A percentile compares a stretch with the other conserved stretches of the same genome.
Conservation (phyloP, 2,888 invertebrate species). For the Xanthorhoe spadicearia region DNA sequence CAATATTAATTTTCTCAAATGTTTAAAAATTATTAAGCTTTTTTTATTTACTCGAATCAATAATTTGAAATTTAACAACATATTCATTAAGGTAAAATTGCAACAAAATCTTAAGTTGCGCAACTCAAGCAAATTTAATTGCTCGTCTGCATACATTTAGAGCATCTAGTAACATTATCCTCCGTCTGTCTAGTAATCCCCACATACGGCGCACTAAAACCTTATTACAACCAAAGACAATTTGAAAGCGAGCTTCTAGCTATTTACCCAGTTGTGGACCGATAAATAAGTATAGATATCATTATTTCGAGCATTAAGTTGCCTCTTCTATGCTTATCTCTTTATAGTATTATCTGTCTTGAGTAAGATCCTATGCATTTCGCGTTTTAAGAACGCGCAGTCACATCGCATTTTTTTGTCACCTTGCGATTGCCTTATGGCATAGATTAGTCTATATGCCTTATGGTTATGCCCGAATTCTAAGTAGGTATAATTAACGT, state of each 20-base stretch:
- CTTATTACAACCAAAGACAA: slow-evolving; percentile 40
- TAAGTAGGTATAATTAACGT: too few species aligned
- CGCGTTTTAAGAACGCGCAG: neutral
- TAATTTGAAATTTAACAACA: too few species aligned
- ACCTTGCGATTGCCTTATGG: too few species aligned
- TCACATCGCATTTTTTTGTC: too few species aligned
- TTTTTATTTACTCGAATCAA: too few species aligned
- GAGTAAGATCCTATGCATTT: too few species aligned
- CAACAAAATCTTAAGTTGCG: neutral
- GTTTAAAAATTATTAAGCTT: too few species aligned
- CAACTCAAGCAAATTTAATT: neutral
- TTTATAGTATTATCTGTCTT: slow-evolving; percentile 40
- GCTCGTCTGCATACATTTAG: neutral
- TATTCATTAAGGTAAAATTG: too few species aligned
- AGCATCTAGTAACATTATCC: neutral
- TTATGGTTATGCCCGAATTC: too few species aligned
- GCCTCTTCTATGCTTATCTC: slow-evolving; percentile 51
- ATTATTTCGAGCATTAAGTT: slow-evolving; percentile 47
- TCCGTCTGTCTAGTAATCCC: slow-evolving; percentile 29
- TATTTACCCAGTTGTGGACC: slow-evolving; percentile 37
- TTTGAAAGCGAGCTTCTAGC: slow-evolving; percentile 27
- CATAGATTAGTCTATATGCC: too few species aligned
- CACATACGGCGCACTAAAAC: slow-evolving; percentile 37
- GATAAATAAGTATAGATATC: slow-evolving; percentile 57
- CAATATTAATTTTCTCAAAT: too few species aligned